Conservation (phyloP, 2,797 vertebrate genomes). For the Phoeniculus purpureus region DNA sequence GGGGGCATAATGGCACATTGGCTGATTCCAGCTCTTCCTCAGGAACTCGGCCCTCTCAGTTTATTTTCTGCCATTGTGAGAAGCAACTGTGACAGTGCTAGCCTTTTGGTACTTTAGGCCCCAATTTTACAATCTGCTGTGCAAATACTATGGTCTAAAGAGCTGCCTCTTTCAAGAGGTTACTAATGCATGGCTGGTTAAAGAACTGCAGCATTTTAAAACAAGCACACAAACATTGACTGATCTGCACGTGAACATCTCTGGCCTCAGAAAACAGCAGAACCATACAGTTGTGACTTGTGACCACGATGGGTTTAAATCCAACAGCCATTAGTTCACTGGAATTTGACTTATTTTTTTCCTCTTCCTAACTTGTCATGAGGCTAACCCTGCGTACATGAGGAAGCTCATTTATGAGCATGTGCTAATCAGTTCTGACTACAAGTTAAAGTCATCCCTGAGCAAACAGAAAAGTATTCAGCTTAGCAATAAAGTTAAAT, state of each 20-base stretch:
- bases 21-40: neutral
- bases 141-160: neutral
- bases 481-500: conserved; percentile 76
- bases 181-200: conserved; percentile 47
- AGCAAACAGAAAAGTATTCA: conserved; percentile 76
- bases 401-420: conserved; percentile 62
- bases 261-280: conserved; percentile 16
- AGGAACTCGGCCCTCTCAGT: neutral
- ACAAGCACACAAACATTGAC: conserved; percentile 51
- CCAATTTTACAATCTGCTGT: conserved; percentile 9
- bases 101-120: neutral
- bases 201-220: conserved; percentile 55
- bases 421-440: conserved; percentile 64
- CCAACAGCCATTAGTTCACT: conserved; percentile 23
- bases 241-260: conserved; percentile 27
- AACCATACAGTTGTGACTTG: conserved; percentile 30
- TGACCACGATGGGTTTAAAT: conserved; percentile 46
- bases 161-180: neutral
- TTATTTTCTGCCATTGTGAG: conserved; percentile 52
- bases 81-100: conserved; percentile 11
- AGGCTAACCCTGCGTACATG: conserved; percentile 45
- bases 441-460: conserved; percentile 70
- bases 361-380: conserved; percentile 15
- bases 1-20: neutral
- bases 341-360: neutral